phyloP scores from a whole-genome alignment of 2,113 vertebrate genomes.

The Lophotis ruficrista region DNA sequence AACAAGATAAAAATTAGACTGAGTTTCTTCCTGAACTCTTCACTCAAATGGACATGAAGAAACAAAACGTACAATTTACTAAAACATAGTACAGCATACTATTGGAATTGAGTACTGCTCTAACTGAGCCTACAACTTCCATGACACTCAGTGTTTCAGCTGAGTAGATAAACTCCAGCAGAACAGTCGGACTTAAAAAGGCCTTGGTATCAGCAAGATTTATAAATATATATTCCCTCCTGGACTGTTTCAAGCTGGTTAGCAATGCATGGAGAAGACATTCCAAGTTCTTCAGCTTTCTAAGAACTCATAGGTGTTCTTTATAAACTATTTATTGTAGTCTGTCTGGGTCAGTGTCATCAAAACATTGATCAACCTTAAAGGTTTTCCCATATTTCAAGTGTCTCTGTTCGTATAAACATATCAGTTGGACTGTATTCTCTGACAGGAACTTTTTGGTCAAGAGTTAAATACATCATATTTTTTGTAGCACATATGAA shows the following conservation, averaged over 20 bases:
- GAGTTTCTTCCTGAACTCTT: background rate
- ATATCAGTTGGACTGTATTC: background rate
- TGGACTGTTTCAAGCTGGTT: background rate
- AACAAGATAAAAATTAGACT: too few species aligned
- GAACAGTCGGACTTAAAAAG: background rate
- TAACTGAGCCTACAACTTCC: rapidly evolving
- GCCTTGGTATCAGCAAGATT: background rate
- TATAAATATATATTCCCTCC: background rate
- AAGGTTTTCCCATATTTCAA: background rate
- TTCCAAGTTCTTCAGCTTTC: background rate
- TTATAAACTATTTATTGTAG: background rate
- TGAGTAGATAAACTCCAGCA: background rate
- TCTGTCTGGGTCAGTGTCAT: background rate
- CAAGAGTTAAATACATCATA: background rate
- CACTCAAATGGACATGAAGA: background rate
- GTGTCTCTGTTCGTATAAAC: background rate
- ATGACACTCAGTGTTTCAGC: background rate
- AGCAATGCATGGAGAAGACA: background rate
- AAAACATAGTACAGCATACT: background rate
- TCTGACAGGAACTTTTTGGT: background rate
- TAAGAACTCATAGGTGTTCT: background rate
- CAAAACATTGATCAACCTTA: background rate
- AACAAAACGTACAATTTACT: background rate
- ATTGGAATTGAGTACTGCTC: background rate
- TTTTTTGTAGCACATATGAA: background rate